phyloP scores from a whole-genome alignment of 1,140 invertebrate species.

The Trichonephila clavata region DNA sequence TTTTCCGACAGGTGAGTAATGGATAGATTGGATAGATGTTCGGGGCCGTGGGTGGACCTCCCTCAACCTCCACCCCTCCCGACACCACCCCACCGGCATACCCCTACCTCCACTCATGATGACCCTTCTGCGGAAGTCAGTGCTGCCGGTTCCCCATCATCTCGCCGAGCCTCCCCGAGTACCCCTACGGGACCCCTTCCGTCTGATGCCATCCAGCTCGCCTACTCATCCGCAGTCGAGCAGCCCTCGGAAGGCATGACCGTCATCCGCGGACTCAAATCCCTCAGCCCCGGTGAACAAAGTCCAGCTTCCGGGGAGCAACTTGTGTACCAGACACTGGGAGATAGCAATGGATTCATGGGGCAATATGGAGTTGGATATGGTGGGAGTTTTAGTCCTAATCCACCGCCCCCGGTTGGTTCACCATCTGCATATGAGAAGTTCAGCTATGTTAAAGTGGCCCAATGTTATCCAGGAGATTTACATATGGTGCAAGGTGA shows the following conservation, averaged over 20 bases:
- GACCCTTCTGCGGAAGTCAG: not conserved
- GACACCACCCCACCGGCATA: slow-evolving; percentile 33
- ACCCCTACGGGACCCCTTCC: not conserved
- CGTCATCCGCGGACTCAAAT: slow-evolving; percentile 50
- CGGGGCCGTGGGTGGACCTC: slow-evolving; percentile 52
- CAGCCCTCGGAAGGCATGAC: not conserved
- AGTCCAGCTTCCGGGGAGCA: slow-evolving; percentile 25
- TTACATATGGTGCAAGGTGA: slow-evolving; percentile 59
- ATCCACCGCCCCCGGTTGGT: not conserved
- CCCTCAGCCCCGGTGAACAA: slow-evolving; percentile 4
- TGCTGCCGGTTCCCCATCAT: not conserved
- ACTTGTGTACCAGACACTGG: slow-evolving; percentile 58
- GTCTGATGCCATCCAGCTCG: slow-evolving; percentile 2
- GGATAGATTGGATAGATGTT: slow-evolving; percentile 50
- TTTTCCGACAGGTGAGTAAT: slow-evolving; percentile 2
- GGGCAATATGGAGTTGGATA: slow-evolving; percentile 31
- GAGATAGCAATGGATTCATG: slow-evolving; percentile 48
- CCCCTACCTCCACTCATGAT: not conserved
- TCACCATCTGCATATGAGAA: slow-evolving; percentile 36
- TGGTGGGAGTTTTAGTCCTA: not conserved
- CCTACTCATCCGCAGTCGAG: slow-evolving; percentile 54
- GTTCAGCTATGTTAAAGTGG: slow-evolving; percentile 27
- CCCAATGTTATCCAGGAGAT: not conserved
- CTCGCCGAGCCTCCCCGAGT: not conserved
- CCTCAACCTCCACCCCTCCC: slow-evolving; percentile 43